Percentiles rank a stretch among this genome's conserved stretches.
phyloP scores from a whole-genome alignment of 2,113 vertebrate species.

The Oncorhynchus kisutch region DNA sequence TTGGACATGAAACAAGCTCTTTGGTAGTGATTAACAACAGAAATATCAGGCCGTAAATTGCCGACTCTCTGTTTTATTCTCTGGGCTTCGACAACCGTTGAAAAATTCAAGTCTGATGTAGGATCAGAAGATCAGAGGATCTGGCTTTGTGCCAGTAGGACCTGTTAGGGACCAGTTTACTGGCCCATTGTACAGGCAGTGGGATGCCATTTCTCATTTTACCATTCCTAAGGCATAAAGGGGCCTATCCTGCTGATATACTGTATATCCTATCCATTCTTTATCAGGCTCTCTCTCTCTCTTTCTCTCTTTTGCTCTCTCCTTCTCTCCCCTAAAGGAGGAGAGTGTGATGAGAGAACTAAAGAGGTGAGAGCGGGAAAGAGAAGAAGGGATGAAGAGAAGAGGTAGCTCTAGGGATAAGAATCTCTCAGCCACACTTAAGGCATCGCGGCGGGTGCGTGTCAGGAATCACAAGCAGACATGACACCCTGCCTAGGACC shows the following conservation, averaged over 20 bases:
- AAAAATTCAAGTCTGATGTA: conserved; percentile 2
- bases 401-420: too few relatives aligned
- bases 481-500: too few relatives aligned
- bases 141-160: background rate
- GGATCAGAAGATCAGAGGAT: background rate
- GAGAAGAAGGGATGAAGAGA: too few relatives aligned
- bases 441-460: too few relatives aligned
- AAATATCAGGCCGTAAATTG: background rate
- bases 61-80: background rate
- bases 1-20: background rate
- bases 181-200: background rate
- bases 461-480: too few relatives aligned
- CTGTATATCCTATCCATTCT: background rate
- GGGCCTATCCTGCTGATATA: background rate
- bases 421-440: too few relatives aligned
- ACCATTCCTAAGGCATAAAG: background rate
- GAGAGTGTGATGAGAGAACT: too few relatives aligned
- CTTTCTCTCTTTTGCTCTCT: background rate
- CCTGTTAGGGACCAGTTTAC: conserved; percentile 11
- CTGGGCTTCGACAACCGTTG: background rate
- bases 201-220: background rate
- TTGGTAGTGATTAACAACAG: background rate
- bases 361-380: too few relatives aligned
- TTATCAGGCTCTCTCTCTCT: background rate
- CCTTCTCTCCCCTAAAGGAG: too few relatives aligned